Evolutionary conservation across 2,113 vertebrate species (phyloP).

Genomic region (Pteronura brasiliensis): DNA sequence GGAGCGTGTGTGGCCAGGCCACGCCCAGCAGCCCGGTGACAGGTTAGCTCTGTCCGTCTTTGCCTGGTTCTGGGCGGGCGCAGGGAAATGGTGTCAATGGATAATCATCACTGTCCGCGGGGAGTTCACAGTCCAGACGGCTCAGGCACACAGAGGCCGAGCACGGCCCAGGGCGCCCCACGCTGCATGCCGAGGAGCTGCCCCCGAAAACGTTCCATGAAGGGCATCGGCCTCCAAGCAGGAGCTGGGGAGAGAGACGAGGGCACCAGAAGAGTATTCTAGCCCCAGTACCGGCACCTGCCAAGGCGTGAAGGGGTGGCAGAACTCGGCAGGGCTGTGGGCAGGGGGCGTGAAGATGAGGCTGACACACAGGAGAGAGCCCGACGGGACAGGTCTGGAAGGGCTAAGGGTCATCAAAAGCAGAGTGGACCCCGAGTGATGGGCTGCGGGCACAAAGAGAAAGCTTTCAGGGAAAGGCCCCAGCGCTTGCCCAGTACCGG

Average conservation of each 20-base stretch:
- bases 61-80: neutral
- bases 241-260: neutral
- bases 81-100: neutral
- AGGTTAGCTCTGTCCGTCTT: neutral
- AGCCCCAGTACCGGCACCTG: neutral
- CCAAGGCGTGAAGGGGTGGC: neutral
- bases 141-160: neutral
- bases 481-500: neutral
- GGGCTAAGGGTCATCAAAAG: neutral
- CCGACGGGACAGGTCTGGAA: neutral
- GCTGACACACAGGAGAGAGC: neutral
- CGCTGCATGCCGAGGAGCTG: fast-evolving
- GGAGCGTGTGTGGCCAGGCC: neutral
- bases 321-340: neutral
- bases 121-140: neutral
- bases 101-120: neutral
- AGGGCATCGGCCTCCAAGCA: neutral
- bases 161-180: neutral
- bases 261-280: neutral
- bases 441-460: neutral
- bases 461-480: neutral
- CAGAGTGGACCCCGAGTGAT: neutral
- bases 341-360: neutral
- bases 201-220: neutral
- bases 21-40: neutral